Base-by-base conservation (phyloP, 2,113 vertebrate species). In the Eubucco bourcierii region DNA sequence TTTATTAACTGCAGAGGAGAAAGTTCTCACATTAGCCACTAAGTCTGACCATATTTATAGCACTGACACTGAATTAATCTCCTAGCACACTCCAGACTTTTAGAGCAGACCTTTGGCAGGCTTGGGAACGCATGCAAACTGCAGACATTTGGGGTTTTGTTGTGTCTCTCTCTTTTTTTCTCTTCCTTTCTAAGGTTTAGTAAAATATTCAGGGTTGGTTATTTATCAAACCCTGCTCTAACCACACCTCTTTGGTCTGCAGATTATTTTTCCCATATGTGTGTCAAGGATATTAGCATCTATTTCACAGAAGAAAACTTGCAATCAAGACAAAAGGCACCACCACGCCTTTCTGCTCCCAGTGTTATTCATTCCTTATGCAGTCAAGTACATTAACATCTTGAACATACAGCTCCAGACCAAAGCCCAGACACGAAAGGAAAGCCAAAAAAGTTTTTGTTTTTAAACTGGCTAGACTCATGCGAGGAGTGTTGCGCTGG, bases 391-490 rank as follows among this genome's bases (percentile, higher is more conserved):
- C 21, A 82, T 91, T 66, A 64, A 55, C 58, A 23, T 61, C 59
- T 66, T 80, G 39, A 60, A 67, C 63, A 47, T 73, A n/a, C 19
- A 82, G 73, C 84, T 85, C 64, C 67, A 87, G 71, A 81, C 76
- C 82, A 68, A 89, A 89, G 34, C 71, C 86, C 92, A 92, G 94
- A 90, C 87, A 52, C 15, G 27, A 79, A 94, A 86, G 56, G 61
- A 84, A 95, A 66, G 94, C 94, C 89, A 95, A 89, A 46, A 74
- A 52, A 52, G 50, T 24, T 47, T 91, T 95, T 96, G 92, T 93
- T 96, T 96, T 95, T 5, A 25, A 79, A 87, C 87, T 41, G 93
- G 88, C 92, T 65, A 93, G 96, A 96, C 91, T 88, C 68, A n/a
- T 73, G 86, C 73, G 93, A 77, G 52, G 90, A 91, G 87, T 24